Percentiles rank a stretch among this genome's conserved stretches.
Evolutionary conservation across 2,888 invertebrate genomes (phyloP).

Genomic region (Thymelicus lineola): DNA sequence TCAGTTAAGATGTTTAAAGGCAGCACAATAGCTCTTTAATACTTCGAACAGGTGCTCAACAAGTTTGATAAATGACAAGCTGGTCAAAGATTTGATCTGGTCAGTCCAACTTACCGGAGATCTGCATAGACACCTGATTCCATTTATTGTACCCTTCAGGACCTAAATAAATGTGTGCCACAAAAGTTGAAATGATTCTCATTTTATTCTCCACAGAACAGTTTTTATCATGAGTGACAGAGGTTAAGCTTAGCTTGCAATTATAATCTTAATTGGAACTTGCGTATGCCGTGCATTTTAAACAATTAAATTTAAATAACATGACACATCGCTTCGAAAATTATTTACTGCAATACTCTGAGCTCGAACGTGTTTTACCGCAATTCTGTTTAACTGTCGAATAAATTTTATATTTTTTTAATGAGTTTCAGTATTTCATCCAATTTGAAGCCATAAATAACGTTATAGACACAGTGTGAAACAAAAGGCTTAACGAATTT

Average conservation of each 20-base stretch:
- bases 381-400: conserved; percentile 1
- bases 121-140: too few species aligned
- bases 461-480: conserved; percentile 5
- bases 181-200: conserved; percentile 21
- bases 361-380: not conserved
- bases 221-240: conserved; percentile 32
- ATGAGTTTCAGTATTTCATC: conserved; percentile 1
- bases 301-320: conserved; percentile 34
- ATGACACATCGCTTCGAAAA: conserved; percentile 28
- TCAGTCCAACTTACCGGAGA: too few species aligned
- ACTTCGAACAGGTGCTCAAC: too few species aligned
- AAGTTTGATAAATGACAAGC: too few species aligned
- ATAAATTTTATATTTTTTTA: conserved; percentile 5
- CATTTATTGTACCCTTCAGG: too few species aligned
- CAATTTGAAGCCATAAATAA: not conserved
- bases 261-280: conserved; percentile 39
- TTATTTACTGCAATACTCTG: conserved; percentile 26
- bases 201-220: conserved; percentile 32
- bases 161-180: conserved; percentile 24
- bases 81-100: too few species aligned
- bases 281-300: conserved; percentile 29
- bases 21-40: too few species aligned
- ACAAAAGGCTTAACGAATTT: conserved; percentile 9
- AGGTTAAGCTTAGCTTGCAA: conserved; percentile 32
- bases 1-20: too few species aligned